These are phyloP conservation scores for Luehdorfia chinensis DNA, from an alignment of 1,140 invertebrate genomes.

Conservation along the genomic window DNA sequence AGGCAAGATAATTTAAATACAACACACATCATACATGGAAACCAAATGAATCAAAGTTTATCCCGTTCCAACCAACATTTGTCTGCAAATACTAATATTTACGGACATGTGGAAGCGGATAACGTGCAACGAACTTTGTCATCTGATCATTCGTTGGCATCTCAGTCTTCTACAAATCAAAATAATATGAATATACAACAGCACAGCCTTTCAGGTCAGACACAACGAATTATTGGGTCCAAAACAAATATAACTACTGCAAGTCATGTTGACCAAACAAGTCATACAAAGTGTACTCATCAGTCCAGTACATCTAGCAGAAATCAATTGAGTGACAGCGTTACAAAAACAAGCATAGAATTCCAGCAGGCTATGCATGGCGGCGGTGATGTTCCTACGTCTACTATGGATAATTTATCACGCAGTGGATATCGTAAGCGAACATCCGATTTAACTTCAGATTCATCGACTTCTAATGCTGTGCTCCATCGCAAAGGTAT, in stretches of 20 bases:
- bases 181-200: conserved; percentile 9
- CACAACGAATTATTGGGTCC: conserved; percentile 22
- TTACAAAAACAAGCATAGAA: conserved; percentile 66
- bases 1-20: conserved; percentile 27
- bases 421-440: conserved; percentile 79
- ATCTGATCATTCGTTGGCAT: conserved; percentile 16
- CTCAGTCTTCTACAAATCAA: conserved; percentile 12
- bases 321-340: conserved; percentile 61
- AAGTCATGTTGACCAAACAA: conserved; percentile 21
- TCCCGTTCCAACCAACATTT: conserved; percentile 24
- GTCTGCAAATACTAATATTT: conserved; percentile 19
- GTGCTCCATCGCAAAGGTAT: conserved; percentile 86
- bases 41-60: conserved; percentile 18
- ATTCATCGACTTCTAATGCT: conserved; percentile 84
- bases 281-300: conserved; percentile 36
- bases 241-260: conserved; percentile 20
- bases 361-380: conserved; percentile 71
- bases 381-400: conserved; percentile 34
- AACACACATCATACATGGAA: conserved; percentile 29
- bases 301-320: conserved; percentile 42
- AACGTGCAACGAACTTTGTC: conserved; percentile 9
- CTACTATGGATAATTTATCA: conserved; percentile 34
- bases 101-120: conserved; percentile 2
- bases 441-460: conserved; percentile 84
- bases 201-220: background rate